Base-by-base conservation (phyloP, 2,888 invertebrate species). In the Tachina lurida region DNA sequence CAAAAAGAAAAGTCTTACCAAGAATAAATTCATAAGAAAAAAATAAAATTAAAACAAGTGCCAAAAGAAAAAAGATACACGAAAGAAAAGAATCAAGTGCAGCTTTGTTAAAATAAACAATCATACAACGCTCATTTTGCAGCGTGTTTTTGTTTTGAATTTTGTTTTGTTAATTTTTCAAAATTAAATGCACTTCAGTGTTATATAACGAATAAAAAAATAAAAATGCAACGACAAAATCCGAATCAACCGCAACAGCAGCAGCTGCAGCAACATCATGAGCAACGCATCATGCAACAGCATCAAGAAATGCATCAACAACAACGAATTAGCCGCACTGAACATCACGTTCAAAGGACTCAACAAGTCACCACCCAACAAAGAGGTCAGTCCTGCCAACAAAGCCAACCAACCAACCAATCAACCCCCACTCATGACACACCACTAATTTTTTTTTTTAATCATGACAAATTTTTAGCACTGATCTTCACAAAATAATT, bases 201-300 rank as follows among this genome's bases (percentile, higher is more conserved):
- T 92, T 94, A 91, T 89, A 91, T 91, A 91, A 91, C 91, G 89
- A 89, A 79, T 83, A 79, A 70, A 39, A 19, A 83, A 22, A 22
- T 22, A 22, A 81, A 95, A 93, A 96, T 96, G 96, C 95, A 96
- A 95, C 96, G 96, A 94, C 96, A 96, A 94, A 94, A 94, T 92
- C 90, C 92, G 90, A 93, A 92, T 90, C 92, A 91, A 89, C 92
- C 93, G 92, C 93, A 93, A 91, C 94, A 91, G 84, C 91, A 91
- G 83, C 91, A 91, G 84, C 91, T 91, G 62, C 93, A 93, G 80
- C 92, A 74, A 52, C 80, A 80, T 84, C 92, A 83, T 65, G 76
- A 83, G 43, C 92, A 92, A 87, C 91, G 91, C 91, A 91, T 80
- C 75, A 78, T 91, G 87, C 92, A 92, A 87, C 91, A 92, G 82